Evolutionary conservation across 2,113 vertebrate species (phyloP).

Genomic region (Mirounga angustirostris): DNA sequence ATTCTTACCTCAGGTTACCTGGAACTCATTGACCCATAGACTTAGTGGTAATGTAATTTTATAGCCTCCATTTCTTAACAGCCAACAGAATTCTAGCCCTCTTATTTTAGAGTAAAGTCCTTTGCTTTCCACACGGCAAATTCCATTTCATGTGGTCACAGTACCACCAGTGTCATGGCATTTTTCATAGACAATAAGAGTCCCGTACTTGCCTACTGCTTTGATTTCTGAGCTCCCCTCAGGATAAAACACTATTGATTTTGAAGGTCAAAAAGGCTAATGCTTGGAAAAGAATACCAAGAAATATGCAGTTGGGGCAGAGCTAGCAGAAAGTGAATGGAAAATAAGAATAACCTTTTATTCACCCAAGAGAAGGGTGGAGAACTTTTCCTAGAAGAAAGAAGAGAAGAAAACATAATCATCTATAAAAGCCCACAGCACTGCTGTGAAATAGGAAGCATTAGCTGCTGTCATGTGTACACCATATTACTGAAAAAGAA

Average conservation of each 20-base stretch:
- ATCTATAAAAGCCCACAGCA: neutral
- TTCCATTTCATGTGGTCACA: slow-evolving; percentile 33
- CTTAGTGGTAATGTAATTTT: slow-evolving; percentile 42
- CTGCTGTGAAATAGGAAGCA: neutral
- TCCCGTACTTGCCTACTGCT: neutral
- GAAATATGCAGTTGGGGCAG: neutral
- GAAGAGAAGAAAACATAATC: neutral
- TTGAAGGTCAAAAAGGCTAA: slow-evolving; percentile 59
- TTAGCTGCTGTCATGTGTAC: neutral
- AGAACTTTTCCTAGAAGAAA: neutral
- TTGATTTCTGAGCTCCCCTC: slow-evolving; percentile 47
- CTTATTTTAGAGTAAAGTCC: slow-evolving; percentile 7
- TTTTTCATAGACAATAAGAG: slow-evolving; percentile 33
- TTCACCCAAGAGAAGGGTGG: neutral
- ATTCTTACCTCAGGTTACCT: neutral
- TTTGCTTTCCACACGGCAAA: neutral
- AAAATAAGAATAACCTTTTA: neutral
- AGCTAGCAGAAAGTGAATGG: neutral
- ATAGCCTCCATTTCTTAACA: slow-evolving; percentile 49
- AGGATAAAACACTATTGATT: slow-evolving; percentile 49
- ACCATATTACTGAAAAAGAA: neutral
- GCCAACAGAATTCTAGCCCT: neutral
- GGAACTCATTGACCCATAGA: neutral
- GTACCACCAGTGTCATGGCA: neutral
- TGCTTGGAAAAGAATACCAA: slow-evolving; percentile 51